phyloP scores from a whole-genome alignment of 2,113 vertebrate genomes.

The Mustelus asterias region DNA sequence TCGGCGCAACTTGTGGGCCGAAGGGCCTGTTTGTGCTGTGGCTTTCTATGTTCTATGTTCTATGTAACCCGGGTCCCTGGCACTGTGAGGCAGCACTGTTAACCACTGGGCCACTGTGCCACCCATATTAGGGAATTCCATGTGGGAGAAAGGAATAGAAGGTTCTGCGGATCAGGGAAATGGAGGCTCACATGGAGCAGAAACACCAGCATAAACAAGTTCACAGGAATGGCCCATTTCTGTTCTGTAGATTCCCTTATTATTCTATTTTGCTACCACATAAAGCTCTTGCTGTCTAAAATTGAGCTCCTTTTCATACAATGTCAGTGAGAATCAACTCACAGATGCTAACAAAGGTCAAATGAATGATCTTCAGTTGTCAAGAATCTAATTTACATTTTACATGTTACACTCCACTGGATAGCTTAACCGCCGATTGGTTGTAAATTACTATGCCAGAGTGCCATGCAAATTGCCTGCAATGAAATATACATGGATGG shows the following conservation, averaged over 20 bases:
- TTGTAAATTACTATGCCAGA: conserved; percentile 7
- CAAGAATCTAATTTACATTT: conserved; percentile 7
- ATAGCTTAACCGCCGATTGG: not conserved
- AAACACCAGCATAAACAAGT: not conserved
- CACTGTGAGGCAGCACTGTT: too few relatives aligned
- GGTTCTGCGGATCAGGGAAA: not conserved
- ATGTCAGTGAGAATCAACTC: not conserved
- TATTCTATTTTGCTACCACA: not conserved
- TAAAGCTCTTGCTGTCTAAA: not conserved
- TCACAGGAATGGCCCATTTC: not conserved
- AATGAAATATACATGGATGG: too few relatives aligned
- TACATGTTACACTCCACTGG: conserved; percentile 9
- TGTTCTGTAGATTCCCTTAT: not conserved
- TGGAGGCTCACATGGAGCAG: not conserved
- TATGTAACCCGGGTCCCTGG: too few relatives aligned
- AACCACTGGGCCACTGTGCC: too few relatives aligned
- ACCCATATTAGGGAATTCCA: not conserved
- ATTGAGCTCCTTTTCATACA: not conserved
- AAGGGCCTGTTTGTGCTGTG: too few relatives aligned
- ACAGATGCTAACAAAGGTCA: conserved; percentile 23
- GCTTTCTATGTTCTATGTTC: too few relatives aligned
- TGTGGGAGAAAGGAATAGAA: not conserved
- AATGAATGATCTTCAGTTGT: conserved; percentile 8
- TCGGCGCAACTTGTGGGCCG: too few relatives aligned
- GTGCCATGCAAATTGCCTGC: not conserved